Conservation (phyloP, 2,888 invertebrate genomes). For the Nezara viridula region DNA sequence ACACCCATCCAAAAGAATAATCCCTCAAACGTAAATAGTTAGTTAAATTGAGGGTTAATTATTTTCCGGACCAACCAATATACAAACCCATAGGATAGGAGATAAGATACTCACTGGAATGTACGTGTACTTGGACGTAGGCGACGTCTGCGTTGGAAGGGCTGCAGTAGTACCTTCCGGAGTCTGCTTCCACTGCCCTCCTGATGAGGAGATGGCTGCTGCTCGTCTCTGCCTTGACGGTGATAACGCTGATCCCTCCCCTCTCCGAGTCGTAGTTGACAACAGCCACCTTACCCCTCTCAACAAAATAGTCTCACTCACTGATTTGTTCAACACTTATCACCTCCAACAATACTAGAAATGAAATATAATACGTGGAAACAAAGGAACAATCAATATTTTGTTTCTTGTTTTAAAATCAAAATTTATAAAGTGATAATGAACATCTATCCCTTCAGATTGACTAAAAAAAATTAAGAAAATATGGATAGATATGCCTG, state of each 20-base stretch:
- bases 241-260: conserved; percentile 63
- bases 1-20: too few relatives aligned
- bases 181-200: conserved; percentile 60
- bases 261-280: conserved; percentile 63
- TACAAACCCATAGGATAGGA: too few relatives aligned
- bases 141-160: conserved; percentile 63
- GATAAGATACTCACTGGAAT: conserved; percentile 60
- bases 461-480: too few relatives aligned
- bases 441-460: not conserved
- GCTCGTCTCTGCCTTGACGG: conserved; percentile 61
- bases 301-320: conserved; percentile 52
- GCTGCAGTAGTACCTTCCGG: conserved; percentile 63
- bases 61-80: too few relatives aligned
- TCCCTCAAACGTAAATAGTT: too few relatives aligned
- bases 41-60: too few relatives aligned
- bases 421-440: not conserved
- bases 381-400: not conserved
- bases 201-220: conserved; percentile 61
- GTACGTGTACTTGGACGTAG: conserved; percentile 62
- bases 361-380: not conserved
- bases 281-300: conserved; percentile 62
- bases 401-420: not conserved
- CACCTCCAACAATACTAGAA: conserved; percentile 36
- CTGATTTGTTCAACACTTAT: conserved; percentile 12
- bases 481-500: not conserved